These are phyloP conservation scores for Perognathus longimembris DNA, from an alignment of 2,113 vertebrate species.

Conservation along the genomic window DNA sequence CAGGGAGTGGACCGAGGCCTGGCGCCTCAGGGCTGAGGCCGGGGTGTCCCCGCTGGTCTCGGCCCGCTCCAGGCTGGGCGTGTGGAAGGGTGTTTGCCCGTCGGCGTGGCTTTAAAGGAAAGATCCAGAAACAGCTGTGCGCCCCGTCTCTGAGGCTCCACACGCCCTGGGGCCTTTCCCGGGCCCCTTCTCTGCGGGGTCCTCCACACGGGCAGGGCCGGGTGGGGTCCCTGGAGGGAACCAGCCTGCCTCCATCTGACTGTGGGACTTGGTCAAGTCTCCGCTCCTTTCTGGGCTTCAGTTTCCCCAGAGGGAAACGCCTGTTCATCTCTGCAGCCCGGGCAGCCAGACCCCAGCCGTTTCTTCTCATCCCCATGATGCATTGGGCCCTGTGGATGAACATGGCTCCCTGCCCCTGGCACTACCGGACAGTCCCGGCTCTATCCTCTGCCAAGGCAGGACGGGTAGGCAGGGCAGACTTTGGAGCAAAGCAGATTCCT, in stretches of 20 bases:
- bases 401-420: neutral
- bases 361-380: too few relatives aligned
- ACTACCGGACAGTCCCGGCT: neutral
- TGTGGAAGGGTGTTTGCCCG: slow-evolving; percentile 9
- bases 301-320: neutral
- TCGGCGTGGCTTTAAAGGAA: slow-evolving; percentile 65
- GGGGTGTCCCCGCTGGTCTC: neutral
- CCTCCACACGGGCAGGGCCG: rapidly evolving
- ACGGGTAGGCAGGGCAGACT: rapidly evolving
- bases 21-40: neutral
- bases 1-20: neutral
- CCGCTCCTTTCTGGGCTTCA: neutral
- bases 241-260: neutral
- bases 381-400: rapidly evolving
- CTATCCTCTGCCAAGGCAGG: neutral
- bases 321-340: neutral
- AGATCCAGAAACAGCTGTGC: neutral
- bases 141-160: neutral
- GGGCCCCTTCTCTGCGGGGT: neutral
- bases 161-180: neutral
- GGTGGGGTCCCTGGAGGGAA: neutral
- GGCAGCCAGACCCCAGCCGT: neutral
- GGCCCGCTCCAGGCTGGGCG: neutral
- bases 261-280: neutral
- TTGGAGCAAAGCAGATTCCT: neutral